phyloP scores from a whole-genome alignment of 1,140 invertebrate genomes.

The Neodiprion virginianus region DNA sequence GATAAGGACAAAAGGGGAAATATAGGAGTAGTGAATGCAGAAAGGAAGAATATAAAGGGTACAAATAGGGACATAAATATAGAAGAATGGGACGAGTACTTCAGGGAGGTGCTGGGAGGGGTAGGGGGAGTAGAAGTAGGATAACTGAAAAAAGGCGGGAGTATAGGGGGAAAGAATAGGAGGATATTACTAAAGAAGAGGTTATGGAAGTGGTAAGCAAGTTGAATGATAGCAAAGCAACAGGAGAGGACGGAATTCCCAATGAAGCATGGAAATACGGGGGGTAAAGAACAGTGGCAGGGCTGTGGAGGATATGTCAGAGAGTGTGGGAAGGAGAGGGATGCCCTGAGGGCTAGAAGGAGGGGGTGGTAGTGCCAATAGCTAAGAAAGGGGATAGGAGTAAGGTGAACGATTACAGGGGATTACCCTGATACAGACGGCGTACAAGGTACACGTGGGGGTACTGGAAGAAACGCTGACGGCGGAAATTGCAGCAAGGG shows the following conservation, averaged over 20 bases:
- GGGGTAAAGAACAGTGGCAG: neutral
- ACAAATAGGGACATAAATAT: neutral
- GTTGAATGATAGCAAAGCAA: neutral
- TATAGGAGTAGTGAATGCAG: neutral
- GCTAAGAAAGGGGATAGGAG: neutral
- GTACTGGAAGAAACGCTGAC: no score
- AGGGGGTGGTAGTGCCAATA: neutral
- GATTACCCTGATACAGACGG: no score
- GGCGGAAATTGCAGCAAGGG: no score
- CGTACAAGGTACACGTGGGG: no score
- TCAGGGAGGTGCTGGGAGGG: neutral
- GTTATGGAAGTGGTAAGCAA: neutral
- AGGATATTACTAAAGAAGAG: neutral
- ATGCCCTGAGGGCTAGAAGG: neutral
- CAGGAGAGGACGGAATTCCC: neutral
- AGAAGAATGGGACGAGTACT: neutral
- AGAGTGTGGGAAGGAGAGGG: neutral
- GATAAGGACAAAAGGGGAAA: constrained; percentile 6
- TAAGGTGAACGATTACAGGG: neutral
- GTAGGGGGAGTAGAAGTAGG: neutral
- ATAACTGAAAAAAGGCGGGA: neutral
- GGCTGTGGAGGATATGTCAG: neutral
- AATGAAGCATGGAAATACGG: neutral
- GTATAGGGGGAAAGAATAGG: no score
- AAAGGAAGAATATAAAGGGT: no score